A percentile compares a stretch with the other conserved stretches of the same genome.
Conservation (phyloP, 2,113 vertebrate species). For the Microcebus murinus region DNA sequence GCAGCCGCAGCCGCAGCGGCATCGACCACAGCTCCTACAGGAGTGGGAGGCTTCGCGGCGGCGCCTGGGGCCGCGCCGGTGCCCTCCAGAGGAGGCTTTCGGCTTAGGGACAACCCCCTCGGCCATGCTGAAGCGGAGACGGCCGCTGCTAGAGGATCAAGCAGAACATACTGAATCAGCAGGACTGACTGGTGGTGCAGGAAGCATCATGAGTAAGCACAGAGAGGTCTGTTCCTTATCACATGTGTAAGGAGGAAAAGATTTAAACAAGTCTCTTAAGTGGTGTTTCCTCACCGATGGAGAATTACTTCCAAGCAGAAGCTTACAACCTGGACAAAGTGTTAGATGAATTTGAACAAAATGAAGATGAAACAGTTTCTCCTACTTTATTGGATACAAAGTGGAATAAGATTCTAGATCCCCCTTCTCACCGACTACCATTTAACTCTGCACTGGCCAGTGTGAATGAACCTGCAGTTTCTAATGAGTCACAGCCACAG, state of each 20-base stretch:
- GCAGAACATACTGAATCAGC: too few relatives aligned
- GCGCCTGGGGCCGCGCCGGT: conserved; percentile 52
- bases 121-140: conserved; percentile 68
- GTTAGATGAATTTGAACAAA: conserved; percentile 99
- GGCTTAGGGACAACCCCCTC: conserved; percentile 38
- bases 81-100: conserved; percentile 44
- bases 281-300: conserved; percentile 96
- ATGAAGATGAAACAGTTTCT: conserved; percentile 96
- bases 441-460: conserved; percentile 89
- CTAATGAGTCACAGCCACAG: conserved; percentile 89
- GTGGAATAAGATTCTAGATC: conserved; percentile 97
- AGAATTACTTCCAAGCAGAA: conserved; percentile 99
- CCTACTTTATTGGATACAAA: conserved; percentile 93
- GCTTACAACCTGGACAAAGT: conserved; percentile 99
- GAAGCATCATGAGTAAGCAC: too few relatives aligned
- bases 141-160: conserved; percentile 72
- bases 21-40: conserved; percentile 19
- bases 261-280: conserved; percentile 89
- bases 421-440: conserved; percentile 88
- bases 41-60: conserved; percentile 54
- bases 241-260: too few relatives aligned
- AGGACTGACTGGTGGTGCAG: too few relatives aligned
- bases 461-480: conserved; percentile 86
- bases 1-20: conserved; percentile 49
- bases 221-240: too few relatives aligned